These are phyloP conservation scores for Myotis yumanensis DNA, from an alignment of 2,113 vertebrate species.

Conservation along the genomic window DNA sequence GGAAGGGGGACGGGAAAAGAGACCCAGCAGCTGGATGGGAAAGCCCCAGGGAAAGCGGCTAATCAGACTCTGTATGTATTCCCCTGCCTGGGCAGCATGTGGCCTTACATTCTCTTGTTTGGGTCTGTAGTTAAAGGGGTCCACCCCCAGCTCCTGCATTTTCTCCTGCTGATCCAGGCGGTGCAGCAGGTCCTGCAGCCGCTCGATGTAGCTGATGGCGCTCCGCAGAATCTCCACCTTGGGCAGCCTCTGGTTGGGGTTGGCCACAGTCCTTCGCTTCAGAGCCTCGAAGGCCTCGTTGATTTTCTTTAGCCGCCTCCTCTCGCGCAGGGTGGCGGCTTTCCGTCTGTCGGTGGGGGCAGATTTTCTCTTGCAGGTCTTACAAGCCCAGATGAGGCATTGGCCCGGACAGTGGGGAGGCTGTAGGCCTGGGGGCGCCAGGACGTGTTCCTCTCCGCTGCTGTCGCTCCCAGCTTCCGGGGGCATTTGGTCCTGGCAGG, in stretches of 20 bases:
- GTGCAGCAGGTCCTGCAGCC: constrained; percentile 94
- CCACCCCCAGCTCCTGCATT: constrained; percentile 84
- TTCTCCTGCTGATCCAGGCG: constrained; percentile 94
- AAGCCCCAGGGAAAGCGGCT: neutral
- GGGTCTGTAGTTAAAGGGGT: constrained; percentile 83
- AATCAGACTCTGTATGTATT: neutral
- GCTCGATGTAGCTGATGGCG: constrained; percentile 97
- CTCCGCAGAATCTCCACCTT: constrained; percentile 99
- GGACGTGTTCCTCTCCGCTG: constrained; percentile 95
- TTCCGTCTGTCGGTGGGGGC: constrained; percentile 95
- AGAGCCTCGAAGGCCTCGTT: constrained; percentile 98
- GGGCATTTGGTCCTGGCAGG: constrained; percentile 89
- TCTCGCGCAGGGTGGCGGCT: constrained; percentile 95
- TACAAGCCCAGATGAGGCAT: constrained; percentile 98
- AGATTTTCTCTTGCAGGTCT: constrained; percentile 96
- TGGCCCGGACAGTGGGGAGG: constrained; percentile 93
- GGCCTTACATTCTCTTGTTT: constrained; percentile 90
- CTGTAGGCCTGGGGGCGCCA: constrained; percentile 93
- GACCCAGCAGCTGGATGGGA: constrained; percentile 23
- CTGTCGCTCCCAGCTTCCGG: constrained; percentile 93
- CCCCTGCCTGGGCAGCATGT: neutral
- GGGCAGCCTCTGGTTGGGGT: constrained; percentile 97
- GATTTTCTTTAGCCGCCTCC: constrained; percentile 96
- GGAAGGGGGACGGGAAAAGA: neutral
- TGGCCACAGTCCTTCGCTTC: constrained; percentile 95